Evolutionary conservation across 2,113 vertebrate species (phyloP).

Genomic region (Raja brachyura): DNA sequence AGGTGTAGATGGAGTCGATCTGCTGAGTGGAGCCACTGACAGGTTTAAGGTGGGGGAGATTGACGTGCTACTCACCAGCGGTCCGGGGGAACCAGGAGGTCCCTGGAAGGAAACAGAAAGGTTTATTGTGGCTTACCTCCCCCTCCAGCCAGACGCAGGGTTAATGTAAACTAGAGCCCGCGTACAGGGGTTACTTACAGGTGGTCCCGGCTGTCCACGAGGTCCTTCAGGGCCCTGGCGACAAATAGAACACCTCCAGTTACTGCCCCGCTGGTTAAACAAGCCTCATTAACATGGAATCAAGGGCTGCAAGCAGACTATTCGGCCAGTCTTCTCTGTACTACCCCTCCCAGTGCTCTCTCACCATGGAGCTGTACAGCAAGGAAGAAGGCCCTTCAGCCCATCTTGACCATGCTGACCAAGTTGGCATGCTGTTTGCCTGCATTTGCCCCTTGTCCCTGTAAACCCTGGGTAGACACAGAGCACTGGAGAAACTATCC

Average conservation of each 20-base stretch:
- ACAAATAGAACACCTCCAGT: conserved; percentile 39
- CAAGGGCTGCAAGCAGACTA: neutral
- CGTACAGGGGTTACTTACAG: conserved; percentile 75
- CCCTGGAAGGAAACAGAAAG: conserved; percentile 59
- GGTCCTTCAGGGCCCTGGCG: conserved; percentile 82
- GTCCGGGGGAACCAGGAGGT: conserved; percentile 76
- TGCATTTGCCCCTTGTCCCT: too few relatives aligned
- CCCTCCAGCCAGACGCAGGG: neutral
- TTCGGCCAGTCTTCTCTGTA: neutral
- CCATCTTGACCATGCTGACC: too few relatives aligned
- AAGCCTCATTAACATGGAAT: too few relatives aligned
- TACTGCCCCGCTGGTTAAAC: neutral
- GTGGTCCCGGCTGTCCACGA: conserved; percentile 74
- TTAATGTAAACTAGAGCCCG: neutral
- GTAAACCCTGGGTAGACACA: too few relatives aligned
- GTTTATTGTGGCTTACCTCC: neutral
- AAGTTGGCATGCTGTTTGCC: too few relatives aligned
- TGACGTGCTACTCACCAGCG: conserved; percentile 63
- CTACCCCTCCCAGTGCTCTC: neutral
- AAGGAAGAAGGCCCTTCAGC: too few relatives aligned
- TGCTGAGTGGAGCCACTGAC: conserved; percentile 33
- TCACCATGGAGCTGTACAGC: too few relatives aligned
- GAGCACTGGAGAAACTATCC: too few relatives aligned
- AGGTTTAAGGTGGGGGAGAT: neutral
- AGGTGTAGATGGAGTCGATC: too few relatives aligned